These are phyloP conservation scores for Sinella curviseta DNA, from an alignment of 1,140 invertebrate species.

Conservation along the genomic window DNA sequence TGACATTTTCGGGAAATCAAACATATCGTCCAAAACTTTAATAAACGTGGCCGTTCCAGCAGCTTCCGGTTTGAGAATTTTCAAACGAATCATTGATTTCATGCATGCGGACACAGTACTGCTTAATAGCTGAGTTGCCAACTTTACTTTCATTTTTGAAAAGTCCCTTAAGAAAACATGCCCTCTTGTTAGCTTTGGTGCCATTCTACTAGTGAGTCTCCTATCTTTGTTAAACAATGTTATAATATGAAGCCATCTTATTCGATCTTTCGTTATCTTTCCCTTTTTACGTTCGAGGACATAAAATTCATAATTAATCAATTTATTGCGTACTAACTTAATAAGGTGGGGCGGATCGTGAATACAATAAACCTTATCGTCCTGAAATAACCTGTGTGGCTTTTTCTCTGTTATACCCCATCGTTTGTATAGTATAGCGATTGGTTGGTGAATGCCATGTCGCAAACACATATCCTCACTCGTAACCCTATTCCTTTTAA, in stretches of 20 bases:
- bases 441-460: conserved; percentile 10
- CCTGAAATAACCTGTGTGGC: not conserved
- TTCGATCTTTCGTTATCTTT: not conserved
- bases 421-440: not conserved
- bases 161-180: not conserved
- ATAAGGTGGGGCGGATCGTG: conserved; percentile 7
- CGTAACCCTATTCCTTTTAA: not conserved
- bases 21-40: not conserved
- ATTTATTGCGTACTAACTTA: not conserved
- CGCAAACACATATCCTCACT: conserved; percentile 11
- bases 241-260: not conserved
- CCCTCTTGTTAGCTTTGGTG: not conserved
- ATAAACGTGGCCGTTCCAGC: not conserved
- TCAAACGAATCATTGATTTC: not conserved
- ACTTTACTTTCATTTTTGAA: conserved; percentile 21
- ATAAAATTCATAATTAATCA: not conserved
- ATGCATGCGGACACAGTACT: not conserved
- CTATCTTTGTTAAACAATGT: not conserved
- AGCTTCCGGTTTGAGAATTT: not conserved
- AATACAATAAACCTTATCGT: not conserved
- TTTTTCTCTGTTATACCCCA: not conserved
- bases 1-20: conserved; percentile 17
- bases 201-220: not conserved
- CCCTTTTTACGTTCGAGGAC: not conserved
- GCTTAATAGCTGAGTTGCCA: conserved; percentile 5